These are phyloP conservation scores for Chloroclysta siterata DNA, from an alignment of 2,888 invertebrate genomes.

Conservation along the genomic window DNA sequence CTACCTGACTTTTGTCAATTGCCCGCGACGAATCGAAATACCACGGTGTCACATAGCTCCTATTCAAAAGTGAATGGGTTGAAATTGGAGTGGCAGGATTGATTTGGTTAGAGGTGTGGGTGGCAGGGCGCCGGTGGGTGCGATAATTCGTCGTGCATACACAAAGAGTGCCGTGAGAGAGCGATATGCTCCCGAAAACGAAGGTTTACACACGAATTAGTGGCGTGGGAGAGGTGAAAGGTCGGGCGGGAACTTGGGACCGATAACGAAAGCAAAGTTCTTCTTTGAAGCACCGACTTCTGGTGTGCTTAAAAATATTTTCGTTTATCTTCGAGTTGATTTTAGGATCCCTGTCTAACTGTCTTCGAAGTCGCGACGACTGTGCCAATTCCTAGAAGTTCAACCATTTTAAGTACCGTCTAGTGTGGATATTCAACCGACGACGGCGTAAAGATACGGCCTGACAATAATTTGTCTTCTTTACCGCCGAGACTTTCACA, in stretches of 20 bases:
- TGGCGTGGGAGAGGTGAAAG: slow-evolving; percentile 81
- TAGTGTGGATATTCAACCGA: slow-evolving; percentile 24
- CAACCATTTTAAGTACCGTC: slow-evolving; percentile 21
- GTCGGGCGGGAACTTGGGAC: slow-evolving; percentile 59
- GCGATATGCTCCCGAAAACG: slow-evolving; percentile 75
- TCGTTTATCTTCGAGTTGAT: slow-evolving; percentile 14
- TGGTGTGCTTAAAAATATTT: slow-evolving; percentile 24
- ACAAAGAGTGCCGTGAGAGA: slow-evolving; percentile 80
- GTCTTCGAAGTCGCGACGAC: slow-evolving; percentile 11
- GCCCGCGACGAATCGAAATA: slow-evolving; percentile 58
- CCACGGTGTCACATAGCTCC: slow-evolving; percentile 50
- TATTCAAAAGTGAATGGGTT: slow-evolving; percentile 58
- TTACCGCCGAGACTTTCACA: slow-evolving; percentile 36
- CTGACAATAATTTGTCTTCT: slow-evolving; percentile 30
- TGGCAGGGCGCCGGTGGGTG: slow-evolving; percentile 76
- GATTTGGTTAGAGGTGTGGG: slow-evolving; percentile 60
- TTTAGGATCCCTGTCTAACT: slow-evolving; percentile 4
- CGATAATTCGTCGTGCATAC: slow-evolving; percentile 81
- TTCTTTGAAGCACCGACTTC: slow-evolving; percentile 51
- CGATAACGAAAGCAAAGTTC: slow-evolving; percentile 44
- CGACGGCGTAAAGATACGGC: slow-evolving; percentile 18
- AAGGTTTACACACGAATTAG: slow-evolving; percentile 73
- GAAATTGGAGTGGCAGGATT: slow-evolving; percentile 57
- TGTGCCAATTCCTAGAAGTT: slow-evolving; percentile 27
- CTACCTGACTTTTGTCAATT: slow-evolving; percentile 74